Conservation (phyloP, 2,113 vertebrate species). For the Neodontobutis hainanensis region DNA sequence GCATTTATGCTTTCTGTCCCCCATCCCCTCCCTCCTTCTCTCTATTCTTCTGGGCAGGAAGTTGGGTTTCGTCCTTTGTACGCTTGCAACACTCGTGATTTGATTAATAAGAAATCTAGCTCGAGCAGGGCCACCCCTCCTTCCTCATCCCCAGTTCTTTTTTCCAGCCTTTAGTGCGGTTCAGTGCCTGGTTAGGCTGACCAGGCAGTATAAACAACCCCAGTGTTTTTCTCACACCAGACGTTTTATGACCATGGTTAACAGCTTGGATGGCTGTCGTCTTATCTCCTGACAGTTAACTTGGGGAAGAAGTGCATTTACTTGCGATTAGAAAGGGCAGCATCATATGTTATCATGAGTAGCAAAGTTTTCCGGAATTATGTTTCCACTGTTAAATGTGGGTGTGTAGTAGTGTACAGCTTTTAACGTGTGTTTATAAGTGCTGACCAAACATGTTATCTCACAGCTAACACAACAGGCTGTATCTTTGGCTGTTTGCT, state of each 20-base stretch:
- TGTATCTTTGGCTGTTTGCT: conserved; percentile 56
- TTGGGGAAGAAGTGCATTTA: conserved; percentile 8
- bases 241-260: conserved; percentile 57
- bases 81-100: conserved; percentile 52
- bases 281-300: conserved; percentile 56
- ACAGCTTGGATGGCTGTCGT: conserved; percentile 35
- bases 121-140: conserved; percentile 32
- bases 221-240: conserved; percentile 60
- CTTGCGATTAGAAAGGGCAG: conserved; percentile 24
- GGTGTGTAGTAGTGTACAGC: conserved; percentile 5
- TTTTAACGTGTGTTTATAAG: conserved; percentile 25
- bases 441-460: conserved; percentile 48
- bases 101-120: conserved; percentile 61
- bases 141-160: conserved; percentile 12
- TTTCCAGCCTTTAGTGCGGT: conserved; percentile 21
- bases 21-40: conserved; percentile 1
- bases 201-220: conserved; percentile 62
- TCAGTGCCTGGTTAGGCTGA: conserved; percentile 57
- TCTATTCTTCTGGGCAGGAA: conserved; percentile 13
- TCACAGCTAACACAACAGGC: conserved; percentile 50
- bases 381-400: neutral
- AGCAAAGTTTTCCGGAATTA: neutral
- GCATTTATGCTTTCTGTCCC: conserved; percentile 6
- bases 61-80: conserved; percentile 33
- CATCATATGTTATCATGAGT: neutral